Conservation (phyloP, 1,140 invertebrate genomes). For the Bombus terrestris region DNA sequence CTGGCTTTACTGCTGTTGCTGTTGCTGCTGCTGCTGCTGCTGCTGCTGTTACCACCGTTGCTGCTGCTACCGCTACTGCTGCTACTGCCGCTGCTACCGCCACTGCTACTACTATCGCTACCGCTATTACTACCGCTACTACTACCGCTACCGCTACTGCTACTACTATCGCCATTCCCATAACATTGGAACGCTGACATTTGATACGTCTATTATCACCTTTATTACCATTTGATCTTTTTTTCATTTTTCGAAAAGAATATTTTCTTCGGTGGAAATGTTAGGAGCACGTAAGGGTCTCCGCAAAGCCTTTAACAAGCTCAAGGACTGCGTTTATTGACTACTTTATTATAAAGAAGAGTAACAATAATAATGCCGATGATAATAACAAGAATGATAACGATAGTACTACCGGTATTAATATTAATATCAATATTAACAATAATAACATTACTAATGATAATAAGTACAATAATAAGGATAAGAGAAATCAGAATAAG, state of each 20-base stretch:
- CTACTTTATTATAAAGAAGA: not conserved
- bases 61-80: conserved; percentile 45
- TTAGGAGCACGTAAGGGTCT: conserved; percentile 5
- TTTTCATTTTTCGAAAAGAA: not conserved
- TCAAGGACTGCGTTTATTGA: conserved; percentile 24
- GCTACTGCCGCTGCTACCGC: conserved; percentile 32
- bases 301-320: conserved; percentile 24
- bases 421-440: not conserved
- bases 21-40: conserved; percentile 39
- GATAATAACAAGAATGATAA: conserved; percentile 1
- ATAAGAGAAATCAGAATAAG: not conserved
- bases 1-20: conserved; percentile 53
- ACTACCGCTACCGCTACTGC: conserved; percentile 19
- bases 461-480: not conserved
- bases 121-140: conserved; percentile 45
- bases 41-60: conserved; percentile 59
- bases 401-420: not conserved
- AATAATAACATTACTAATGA: not conserved
- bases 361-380: conserved; percentile 4
- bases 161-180: conserved; percentile 34
- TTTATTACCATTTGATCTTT: not conserved
- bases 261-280: not conserved
- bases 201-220: not conserved
- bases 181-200: conserved; percentile 43
- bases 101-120: conserved; percentile 24